Conservation (phyloP, 2,888 invertebrate genomes). For the Loripinus fragilis region DNA sequence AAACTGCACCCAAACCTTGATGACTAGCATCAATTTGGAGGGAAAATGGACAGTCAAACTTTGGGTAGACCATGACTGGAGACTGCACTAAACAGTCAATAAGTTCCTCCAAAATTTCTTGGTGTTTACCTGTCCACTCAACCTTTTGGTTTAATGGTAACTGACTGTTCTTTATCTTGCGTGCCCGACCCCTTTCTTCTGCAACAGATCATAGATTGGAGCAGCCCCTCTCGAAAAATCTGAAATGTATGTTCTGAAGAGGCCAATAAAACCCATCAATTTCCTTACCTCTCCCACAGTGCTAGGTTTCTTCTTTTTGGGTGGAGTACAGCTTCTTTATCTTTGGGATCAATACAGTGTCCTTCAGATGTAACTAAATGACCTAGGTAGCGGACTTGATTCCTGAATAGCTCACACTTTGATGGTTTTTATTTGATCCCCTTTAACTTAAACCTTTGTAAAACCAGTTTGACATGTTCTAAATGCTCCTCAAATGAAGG, state of each 20-base stretch:
- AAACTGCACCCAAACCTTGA: slow-evolving; percentile 58
- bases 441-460: slow-evolving; percentile 19
- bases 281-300: too few species aligned
- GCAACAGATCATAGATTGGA: too few species aligned
- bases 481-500: slow-evolving; percentile 44
- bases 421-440: too few species aligned
- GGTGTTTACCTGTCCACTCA: slow-evolving; percentile 26
- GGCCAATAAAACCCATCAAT: too few species aligned
- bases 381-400: too few species aligned
- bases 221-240: too few species aligned
- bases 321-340: slow-evolving; percentile 26
- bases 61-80: slow-evolving; percentile 36
- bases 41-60: slow-evolving; percentile 38
- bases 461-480: slow-evolving; percentile 30
- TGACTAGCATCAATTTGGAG: slow-evolving; percentile 34
- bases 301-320: too few species aligned
- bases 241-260: slow-evolving; percentile 28
- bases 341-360: slow-evolving; percentile 26
- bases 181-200: not conserved
- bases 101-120: slow-evolving; percentile 23
- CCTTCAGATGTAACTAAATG: slow-evolving; percentile 32
- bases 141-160: slow-evolving; percentile 14
- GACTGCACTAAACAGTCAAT: slow-evolving; percentile 21
- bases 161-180: slow-evolving; percentile 6
- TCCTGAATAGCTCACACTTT: too few species aligned